A percentile compares a stretch with the other conserved stretches of the same genome.
phyloP scores from a whole-genome alignment of 2,113 vertebrate species.

The Coregonus clupeaformis region DNA sequence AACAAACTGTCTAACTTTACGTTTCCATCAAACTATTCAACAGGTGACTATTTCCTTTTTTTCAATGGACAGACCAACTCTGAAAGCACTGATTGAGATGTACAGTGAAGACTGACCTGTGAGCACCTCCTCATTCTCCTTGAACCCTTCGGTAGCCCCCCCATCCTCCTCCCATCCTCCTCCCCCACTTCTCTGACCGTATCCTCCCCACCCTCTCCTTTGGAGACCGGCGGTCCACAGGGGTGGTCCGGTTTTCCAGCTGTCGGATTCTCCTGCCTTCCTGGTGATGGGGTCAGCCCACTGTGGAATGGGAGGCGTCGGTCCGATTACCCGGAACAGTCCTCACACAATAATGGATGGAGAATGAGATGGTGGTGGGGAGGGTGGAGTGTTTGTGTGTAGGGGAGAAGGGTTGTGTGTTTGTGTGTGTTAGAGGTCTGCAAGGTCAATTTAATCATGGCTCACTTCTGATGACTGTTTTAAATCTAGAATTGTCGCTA shows the following conservation, averaged over 20 bases:
- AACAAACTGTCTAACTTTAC: too few relatives aligned
- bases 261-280: constrained; percentile 43
- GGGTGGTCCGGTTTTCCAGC: constrained; percentile 19
- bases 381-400: constrained; percentile 6
- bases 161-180: constrained; percentile 9
- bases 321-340: constrained; percentile 61
- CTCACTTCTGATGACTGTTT: constrained; percentile 37
- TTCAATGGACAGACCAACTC: not conserved
- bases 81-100: constrained; percentile 13
- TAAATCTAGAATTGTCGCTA: constrained; percentile 29
- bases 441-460: constrained; percentile 52
- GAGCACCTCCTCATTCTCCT: constrained; percentile 31
- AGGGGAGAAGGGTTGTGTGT: not conserved
- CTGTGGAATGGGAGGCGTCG: constrained; percentile 46
- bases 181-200: constrained; percentile 15
- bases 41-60: not conserved
- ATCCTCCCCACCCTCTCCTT: constrained; percentile 2
- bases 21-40: too few relatives aligned
- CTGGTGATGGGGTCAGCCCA: constrained; percentile 56
- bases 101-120: constrained; percentile 41
- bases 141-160: not conserved
- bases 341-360: constrained; percentile 51
- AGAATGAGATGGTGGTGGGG: constrained; percentile 17
- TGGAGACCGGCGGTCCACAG: constrained; percentile 28
- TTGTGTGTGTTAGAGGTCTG: constrained; percentile 30